phyloP scores from a whole-genome alignment of 1,140 invertebrate genomes.

The Arion vulgaris region DNA sequence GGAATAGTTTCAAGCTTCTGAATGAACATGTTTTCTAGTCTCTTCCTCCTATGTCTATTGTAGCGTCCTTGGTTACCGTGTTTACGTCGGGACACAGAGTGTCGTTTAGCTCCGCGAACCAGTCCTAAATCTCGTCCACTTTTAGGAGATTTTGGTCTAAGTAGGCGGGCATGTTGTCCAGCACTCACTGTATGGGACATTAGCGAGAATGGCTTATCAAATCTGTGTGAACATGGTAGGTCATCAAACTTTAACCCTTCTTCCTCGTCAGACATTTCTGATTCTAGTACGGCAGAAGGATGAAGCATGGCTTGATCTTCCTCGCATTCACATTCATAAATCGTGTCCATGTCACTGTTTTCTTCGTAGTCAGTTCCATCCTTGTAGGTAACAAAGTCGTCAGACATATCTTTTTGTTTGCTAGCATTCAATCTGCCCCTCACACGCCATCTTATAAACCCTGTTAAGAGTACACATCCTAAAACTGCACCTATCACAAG shows the following conservation, averaged over 20 bases:
- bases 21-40: neutral
- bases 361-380: neutral
- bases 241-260: neutral
- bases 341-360: neutral
- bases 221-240: neutral
- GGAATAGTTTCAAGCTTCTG: neutral
- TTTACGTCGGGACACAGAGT: neutral
- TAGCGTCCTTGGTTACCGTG: neutral
- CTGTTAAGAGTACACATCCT: neutral
- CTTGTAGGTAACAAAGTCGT: neutral
- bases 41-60: neutral
- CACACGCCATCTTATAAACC: slow-evolving; percentile 16
- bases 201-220: neutral
- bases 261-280: neutral
- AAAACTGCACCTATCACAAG: slow-evolving; percentile 4
- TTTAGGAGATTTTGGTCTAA: neutral
- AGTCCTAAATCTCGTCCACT: neutral
- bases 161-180: neutral
- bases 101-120: neutral
- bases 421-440: neutral
- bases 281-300: neutral
- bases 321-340: slow-evolving; percentile 20
- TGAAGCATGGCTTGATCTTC: neutral
- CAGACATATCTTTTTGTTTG: neutral
- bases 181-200: neutral